Evolutionary conservation across 2,888 invertebrate genomes (phyloP).

Genomic region (Listrodromus nycthemerus): DNA sequence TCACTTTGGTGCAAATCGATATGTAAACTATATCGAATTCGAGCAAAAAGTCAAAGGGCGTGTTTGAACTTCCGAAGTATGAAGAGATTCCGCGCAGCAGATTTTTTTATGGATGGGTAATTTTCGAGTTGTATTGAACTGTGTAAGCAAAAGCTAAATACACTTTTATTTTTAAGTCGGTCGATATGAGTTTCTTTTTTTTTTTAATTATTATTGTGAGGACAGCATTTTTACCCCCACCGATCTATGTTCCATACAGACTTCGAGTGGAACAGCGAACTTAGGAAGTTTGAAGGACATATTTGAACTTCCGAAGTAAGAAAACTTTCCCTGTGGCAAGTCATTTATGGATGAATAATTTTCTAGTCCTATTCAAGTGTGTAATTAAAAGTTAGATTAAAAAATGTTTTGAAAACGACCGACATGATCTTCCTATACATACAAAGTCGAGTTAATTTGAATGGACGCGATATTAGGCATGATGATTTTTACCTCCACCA

Average conservation of each 20-base stretch:
- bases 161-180: neutral
- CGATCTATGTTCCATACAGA: conserved; percentile 88
- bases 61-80: too few species aligned
- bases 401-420: neutral
- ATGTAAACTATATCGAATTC: neutral
- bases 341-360: neutral
- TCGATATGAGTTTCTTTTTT: neutral
- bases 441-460: neutral
- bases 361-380: neutral
- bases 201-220: too few species aligned
- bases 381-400: neutral
- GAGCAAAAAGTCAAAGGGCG: neutral
- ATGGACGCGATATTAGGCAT: neutral
- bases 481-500: conserved; percentile 85
- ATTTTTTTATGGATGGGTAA: neutral
- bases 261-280: neutral
- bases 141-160: neutral
- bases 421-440: neutral
- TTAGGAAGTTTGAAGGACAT: too few species aligned
- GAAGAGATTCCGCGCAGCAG: neutral
- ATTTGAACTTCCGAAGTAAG: too few species aligned
- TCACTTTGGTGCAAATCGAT: neutral
- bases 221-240: conserved; percentile 86
- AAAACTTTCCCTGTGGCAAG: neutral
- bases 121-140: neutral